Evolutionary conservation across 1,140 invertebrate genomes (phyloP), one percentile per base, ranked within the genome.

Genomic region (Drosophila pandora): DNA sequence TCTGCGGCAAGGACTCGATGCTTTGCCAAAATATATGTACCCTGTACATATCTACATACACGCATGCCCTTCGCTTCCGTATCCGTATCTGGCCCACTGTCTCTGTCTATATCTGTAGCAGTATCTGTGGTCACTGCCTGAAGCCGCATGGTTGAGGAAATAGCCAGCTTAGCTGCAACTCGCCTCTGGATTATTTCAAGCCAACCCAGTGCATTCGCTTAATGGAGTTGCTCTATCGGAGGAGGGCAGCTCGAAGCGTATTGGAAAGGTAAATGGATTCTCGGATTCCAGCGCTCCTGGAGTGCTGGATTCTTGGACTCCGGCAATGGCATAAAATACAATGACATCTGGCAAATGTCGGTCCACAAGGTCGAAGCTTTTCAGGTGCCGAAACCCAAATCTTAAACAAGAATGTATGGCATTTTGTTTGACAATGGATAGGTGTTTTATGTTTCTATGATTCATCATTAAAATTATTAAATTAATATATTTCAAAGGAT

Each of bases 11-110:
- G 57, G 58, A 81, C 61, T 67, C 62, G 50, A 67, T 48, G 68
- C 53, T 73, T 52, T 85, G 73, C 77, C 74, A 68, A 78, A 78
- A 71, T 65, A 82, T 55, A 76, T 60, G 69, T 73, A 63, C 52
- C 28, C 43, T 21, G 6, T 17, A 47, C 55, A 60, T 43, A 76
- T 50, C 52, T 52, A 50, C 43, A 60, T 71, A 47, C 41, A 55
- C 23, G 13, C 55, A 3, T 49, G 34, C 22, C 21, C 8, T 56
- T 25, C 10, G 12, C 34, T 4, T 12, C 34, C 34, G 39, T 39
- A 39, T 68, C 48, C 43, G 48, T 48, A 55, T 37, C 23, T 73
- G 59, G 4, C 13, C 13, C 39, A 12, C 43, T 48, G 56, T 43
- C 32, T 30, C 45, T 56, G 32, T 58, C 52, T 48, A 21, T 32